A percentile compares a stretch with the other conserved stretches of the same genome.
Evolutionary conservation across 2,113 vertebrate species (phyloP).

Genomic region (Centropus bengalensis): DNA sequence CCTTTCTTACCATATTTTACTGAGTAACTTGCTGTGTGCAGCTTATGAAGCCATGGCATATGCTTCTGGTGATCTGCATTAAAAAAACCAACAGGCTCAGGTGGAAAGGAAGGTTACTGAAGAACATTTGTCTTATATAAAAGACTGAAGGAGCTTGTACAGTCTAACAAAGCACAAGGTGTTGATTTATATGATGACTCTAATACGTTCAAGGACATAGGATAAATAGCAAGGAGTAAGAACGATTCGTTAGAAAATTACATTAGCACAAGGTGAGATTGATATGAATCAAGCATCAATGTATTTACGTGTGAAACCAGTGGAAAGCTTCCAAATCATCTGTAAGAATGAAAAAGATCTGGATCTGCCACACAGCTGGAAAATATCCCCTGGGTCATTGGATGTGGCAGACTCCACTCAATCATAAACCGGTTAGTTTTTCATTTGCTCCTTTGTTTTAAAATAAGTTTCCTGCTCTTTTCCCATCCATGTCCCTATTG

Average conservation of each 20-base stretch:
- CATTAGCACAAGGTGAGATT: background rate
- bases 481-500: background rate
- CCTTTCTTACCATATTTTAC: background rate
- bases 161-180: background rate
- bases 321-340: background rate
- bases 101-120: background rate
- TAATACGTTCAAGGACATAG: background rate
- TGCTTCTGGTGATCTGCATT: background rate
- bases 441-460: background rate
- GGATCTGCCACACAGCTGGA: background rate
- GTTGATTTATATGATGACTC: background rate
- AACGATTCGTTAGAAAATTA: background rate
- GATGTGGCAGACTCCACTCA: background rate
- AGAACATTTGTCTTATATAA: background rate
- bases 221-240: background rate
- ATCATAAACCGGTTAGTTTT: background rate
- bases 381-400: background rate
- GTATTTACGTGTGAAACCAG: background rate
- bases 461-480: background rate
- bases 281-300: background rate
- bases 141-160: background rate
- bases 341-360: conserved; percentile 1
- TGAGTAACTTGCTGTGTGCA: background rate
- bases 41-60: background rate
- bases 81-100: background rate